phyloP scores from a whole-genome alignment of 2,113 vertebrate genomes.

The Phycodurus eques region DNA sequence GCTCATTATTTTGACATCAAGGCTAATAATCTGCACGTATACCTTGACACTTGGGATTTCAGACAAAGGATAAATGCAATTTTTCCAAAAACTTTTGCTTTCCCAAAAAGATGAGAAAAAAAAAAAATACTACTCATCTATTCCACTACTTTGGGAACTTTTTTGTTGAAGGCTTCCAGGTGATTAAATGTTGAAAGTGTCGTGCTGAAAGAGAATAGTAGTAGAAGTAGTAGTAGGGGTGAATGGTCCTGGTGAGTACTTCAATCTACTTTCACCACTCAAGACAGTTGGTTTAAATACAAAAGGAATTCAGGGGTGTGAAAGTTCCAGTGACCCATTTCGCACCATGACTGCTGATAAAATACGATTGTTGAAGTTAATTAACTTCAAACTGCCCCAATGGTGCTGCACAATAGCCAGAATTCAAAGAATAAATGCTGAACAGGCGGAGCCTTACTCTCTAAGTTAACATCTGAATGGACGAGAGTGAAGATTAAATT shows the following conservation, averaged over 20 bases:
- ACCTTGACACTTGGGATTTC: not conserved
- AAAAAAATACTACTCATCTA: not conserved
- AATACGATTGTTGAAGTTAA: slow-evolving; percentile 32
- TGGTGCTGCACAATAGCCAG: slow-evolving; percentile 18
- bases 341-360: slow-evolving; percentile 19
- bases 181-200: slow-evolving; percentile 4
- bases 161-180: not conserved
- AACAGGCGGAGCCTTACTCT: slow-evolving; percentile 7
- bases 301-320: slow-evolving; percentile 14
- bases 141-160: not conserved
- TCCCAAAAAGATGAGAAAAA: not conserved
- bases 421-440: slow-evolving; percentile 12
- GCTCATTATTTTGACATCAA: not conserved
- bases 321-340: slow-evolving; percentile 26
- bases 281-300: slow-evolving; percentile 24
- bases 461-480: slow-evolving; percentile 3
- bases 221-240: not conserved
- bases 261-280: slow-evolving; percentile 2
- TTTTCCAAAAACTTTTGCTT: not conserved
- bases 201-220: not conserved
- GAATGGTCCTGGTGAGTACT: not conserved
- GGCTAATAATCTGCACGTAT: not conserved
- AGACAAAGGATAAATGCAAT: not conserved
- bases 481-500: slow-evolving; percentile 9
- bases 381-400: slow-evolving; percentile 34